Conservation (phyloP, 2,888 invertebrate genomes). For the Watsonalla cultraria region DNA sequence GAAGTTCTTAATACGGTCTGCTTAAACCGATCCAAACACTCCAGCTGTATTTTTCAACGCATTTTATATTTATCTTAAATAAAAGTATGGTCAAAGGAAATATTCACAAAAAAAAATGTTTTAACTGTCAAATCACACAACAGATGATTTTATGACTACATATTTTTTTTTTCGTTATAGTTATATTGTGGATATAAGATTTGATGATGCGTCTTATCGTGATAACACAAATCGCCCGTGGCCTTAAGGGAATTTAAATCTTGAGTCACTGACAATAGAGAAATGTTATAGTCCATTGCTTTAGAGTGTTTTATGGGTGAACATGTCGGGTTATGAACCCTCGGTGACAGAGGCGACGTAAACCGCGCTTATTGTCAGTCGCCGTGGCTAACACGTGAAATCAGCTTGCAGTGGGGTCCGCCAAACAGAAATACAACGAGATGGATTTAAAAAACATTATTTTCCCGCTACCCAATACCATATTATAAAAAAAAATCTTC, state of each 20-base stretch:
- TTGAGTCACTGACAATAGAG: conserved; percentile 23
- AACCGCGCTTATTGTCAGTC: conserved; percentile 70
- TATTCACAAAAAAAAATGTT: no score
- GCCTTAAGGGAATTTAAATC: conserved; percentile 26
- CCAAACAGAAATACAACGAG: conserved; percentile 24
- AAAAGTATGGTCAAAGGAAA: no score
- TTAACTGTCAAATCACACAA: no score
- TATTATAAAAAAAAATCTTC: neutral
- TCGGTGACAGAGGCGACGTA: conserved; percentile 56
- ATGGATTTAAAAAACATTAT: conserved; percentile 9
- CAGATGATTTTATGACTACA: no score
- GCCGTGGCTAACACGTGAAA: conserved; percentile 73
- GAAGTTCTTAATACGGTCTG: no score
- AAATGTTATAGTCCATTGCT: conserved; percentile 21
- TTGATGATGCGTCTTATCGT: no score
- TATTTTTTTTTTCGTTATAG: no score
- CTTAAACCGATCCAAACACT: no score
- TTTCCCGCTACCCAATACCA: neutral
- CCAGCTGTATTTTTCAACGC: no score
- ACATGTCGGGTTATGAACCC: conserved; percentile 54
- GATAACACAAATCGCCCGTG: no score
- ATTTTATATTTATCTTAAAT: no score
- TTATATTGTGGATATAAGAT: no score
- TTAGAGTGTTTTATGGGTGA: conserved; percentile 60
- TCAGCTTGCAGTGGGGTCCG: conserved; percentile 61